Evolutionary conservation across 2,797 vertebrate genomes (phyloP), one percentile per base, ranked within the genome.

Genomic region (Tauraco hartlaubi): DNA sequence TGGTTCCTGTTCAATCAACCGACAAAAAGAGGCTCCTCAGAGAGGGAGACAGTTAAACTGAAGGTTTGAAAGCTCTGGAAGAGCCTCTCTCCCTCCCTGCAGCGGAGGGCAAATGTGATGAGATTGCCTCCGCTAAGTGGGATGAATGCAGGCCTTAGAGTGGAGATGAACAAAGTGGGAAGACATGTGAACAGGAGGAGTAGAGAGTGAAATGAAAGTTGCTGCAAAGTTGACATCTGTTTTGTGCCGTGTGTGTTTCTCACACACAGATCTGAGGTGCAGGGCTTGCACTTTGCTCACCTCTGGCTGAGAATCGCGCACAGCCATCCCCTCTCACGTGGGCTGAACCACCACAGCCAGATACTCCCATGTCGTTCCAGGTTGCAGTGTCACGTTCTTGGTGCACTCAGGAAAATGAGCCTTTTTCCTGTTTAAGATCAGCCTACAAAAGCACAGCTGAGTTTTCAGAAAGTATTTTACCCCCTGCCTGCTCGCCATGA

Each of bases 391-490:
- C 64, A 79, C 9, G 15, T 52, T 54, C 87, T 82, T 1, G 0
- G 52, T 48, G 64, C 44, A 43, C 26, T 54, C 37, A 21, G 67
- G 15, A 85, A 55, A 76, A 92, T 7, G 15, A 68, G 28, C 21
- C 9, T 62, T 80, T 23, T n/a, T 56, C 41, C 31, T 29, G 23
- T 64, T 83, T 85, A 44, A 94, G 41, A 81, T 55, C 75, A 86
- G 59, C 46, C 80, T 58, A 31, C 16, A 86, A 95, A 94, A 90
- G 64, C 62, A 64, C 72, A 83, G 91, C 52, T 75, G 56, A 72
- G 44, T 49, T 83, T 88, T 78, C 80, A 83, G 88, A 75, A 72
- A 59, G 29, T 64, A 56, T 90, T 84, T 85, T 86, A 76, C 78
- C 54, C 74, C 52, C 51, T 92, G 29, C 75, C 55, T 59, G 48